These are phyloP conservation scores for Arbacia lixula DNA, from an alignment of 53 echinoderm and acorn worm species.

Conservation along the genomic window DNA sequence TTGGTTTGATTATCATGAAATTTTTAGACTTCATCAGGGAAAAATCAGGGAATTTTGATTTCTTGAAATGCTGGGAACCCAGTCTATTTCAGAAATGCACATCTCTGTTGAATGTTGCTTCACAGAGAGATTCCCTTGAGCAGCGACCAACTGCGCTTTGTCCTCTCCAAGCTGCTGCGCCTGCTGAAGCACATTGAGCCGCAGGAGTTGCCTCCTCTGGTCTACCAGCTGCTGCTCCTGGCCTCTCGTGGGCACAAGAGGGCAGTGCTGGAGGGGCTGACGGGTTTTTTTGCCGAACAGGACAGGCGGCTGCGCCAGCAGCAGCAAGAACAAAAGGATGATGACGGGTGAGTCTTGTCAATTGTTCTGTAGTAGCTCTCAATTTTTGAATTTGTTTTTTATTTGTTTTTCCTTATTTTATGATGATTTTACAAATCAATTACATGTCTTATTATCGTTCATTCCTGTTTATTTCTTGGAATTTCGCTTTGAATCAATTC, in stretches of 20 bases:
- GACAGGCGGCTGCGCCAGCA: slow-evolving; percentile 57
- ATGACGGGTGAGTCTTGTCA: slow-evolving; percentile 18
- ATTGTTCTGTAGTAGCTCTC: no score
- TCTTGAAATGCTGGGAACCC: no score
- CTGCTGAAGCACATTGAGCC: slow-evolving; percentile 73
- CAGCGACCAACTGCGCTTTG: slow-evolving; percentile 80
- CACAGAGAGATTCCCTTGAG: slow-evolving; percentile 80
- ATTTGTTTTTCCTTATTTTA: not conserved
- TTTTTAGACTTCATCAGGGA: no score
- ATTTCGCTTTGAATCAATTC: no score
- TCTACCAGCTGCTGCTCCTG: slow-evolving; percentile 89
- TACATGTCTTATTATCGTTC: no score
- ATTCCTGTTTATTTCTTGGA: no score
- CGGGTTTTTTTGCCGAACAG: slow-evolving; percentile 71
- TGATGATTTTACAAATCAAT: no score
- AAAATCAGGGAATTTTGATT: no score
- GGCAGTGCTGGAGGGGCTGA: slow-evolving; percentile 72
- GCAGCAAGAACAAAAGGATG: slow-evolving; percentile 34
- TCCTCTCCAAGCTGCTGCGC: slow-evolving; percentile 84
- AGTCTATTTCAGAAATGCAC: no score
- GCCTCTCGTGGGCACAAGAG: slow-evolving; percentile 85
- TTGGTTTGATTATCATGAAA: no score
- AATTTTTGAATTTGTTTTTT: not conserved
- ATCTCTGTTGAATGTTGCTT: no score
- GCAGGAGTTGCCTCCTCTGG: slow-evolving; percentile 87